A percentile compares a stretch with the other conserved stretches of the same genome.
Conservation (phyloP, 2,888 invertebrate species). For the Drosophila atripex region DNA sequence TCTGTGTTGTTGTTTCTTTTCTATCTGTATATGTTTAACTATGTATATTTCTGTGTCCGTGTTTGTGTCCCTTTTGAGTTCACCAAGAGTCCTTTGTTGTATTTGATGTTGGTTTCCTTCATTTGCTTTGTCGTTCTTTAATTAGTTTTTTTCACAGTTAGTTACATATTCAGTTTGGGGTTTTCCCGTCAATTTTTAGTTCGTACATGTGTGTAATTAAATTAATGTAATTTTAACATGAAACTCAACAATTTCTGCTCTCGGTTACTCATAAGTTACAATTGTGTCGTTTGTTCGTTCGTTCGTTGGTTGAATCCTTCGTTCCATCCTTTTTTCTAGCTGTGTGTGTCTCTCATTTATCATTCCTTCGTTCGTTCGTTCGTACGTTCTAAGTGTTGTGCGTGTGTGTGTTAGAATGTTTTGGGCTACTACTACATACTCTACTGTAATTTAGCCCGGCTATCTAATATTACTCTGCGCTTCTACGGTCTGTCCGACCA, state of each 20-base stretch:
- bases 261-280: conserved; percentile 61
- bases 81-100: conserved; percentile 57
- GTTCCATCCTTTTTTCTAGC: conserved; percentile 44
- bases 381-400: conserved; percentile 33
- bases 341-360: conserved; percentile 66
- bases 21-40: conserved; percentile 19
- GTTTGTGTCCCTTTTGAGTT: conserved; percentile 61
- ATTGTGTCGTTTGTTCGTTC: conserved; percentile 41
- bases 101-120: conserved; percentile 43
- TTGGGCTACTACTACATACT: conserved; percentile 29
- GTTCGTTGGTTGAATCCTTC: conserved; percentile 51
- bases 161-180: conserved; percentile 16
- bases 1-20: conserved; percentile 65
- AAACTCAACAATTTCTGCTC: conserved; percentile 82
- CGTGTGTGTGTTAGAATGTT: conserved; percentile 42
- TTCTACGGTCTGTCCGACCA: conserved; percentile 40
- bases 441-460: conserved; percentile 49
- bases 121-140: conserved; percentile 28
- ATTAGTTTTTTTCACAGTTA: conserved; percentile 27
- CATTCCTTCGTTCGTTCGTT: conserved; percentile 32
- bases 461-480: conserved; percentile 46
- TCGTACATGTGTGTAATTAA: conserved; percentile 62
- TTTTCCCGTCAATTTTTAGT: conserved; percentile 22
- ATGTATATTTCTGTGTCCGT: conserved; percentile 62
- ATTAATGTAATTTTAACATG: conserved; percentile 78